Base-by-base conservation (phyloP, 1,140 invertebrate species). In the Arion vulgaris region DNA sequence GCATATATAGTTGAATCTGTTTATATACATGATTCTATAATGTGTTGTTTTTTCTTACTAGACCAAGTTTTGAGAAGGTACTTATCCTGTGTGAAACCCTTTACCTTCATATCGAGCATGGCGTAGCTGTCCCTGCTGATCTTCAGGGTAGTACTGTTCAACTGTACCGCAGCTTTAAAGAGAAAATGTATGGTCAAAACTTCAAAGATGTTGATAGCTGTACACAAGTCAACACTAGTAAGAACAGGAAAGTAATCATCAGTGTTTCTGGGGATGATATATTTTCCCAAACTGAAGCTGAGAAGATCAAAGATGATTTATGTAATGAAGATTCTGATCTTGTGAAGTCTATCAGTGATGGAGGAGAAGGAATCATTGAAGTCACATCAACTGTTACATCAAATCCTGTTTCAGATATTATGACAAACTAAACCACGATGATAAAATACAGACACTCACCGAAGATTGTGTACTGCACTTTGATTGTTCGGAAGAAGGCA, bases 21-120 rank as follows among this genome's bases (percentile, higher is more conserved):
- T n/a, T n/a, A n/a, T n/a, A n/a, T n/a, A n/a, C n/a, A n/a, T n/a
- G n/a, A n/a, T n/a, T n/a, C n/a, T n/a, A n/a, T n/a, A n/a, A n/a
- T n/a, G n/a, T n/a, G n/a, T n/a, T n/a, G n/a, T n/a, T 45, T 45
- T 57, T 5, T 57, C 53, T n/a, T 23, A 19, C 53, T 84, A 91
- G 90, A 66, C 90, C 89, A 39, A 85, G 83, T 36, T 91, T 91
- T 88, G 89, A 89, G 36, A 86, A 87, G 57, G 72, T 90, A 5
- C 83, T 83, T n/a, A 72, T 86, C 34, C 86, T 87, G 85, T 85
- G 85, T 76, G 88, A 91, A 66, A 87, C 89, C 34, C 72, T 91
- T 26, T 45, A 87, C 5, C 81, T 90, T 17, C 85, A 91, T 72
- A 38, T 89, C 39, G 88, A 90, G 72, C 90, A 91, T 83, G 86